These are phyloP conservation scores for Nymphalis io DNA, from an alignment of 1,140 invertebrate genomes.

Conservation along the genomic window DNA sequence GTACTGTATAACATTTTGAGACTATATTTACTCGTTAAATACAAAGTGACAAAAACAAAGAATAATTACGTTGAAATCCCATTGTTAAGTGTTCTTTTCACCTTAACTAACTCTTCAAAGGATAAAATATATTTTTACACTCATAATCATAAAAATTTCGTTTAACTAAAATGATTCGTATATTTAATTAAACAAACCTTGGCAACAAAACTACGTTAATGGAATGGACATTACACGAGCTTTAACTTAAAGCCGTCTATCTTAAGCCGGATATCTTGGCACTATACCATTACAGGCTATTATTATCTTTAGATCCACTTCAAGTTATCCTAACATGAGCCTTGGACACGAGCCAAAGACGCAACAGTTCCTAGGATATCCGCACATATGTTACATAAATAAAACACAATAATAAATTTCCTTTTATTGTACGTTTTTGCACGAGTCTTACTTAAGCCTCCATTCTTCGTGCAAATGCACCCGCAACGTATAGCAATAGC, in stretches of 20 bases:
- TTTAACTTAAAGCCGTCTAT: constrained; percentile 32
- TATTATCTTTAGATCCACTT: constrained; percentile 55
- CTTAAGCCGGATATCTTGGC: constrained; percentile 39
- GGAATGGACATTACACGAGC: constrained; percentile 29
- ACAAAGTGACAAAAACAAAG: too few relatives aligned
- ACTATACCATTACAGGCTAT: constrained; percentile 38
- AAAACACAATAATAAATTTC: constrained; percentile 32
- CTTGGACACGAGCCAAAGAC: constrained; percentile 57
- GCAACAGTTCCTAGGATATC: constrained; percentile 64
- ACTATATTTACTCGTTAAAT: too few relatives aligned
- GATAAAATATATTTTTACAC: too few relatives aligned
- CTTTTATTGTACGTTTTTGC: constrained; percentile 36
- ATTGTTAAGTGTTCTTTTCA: too few relatives aligned
- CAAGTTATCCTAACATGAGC: constrained; percentile 49
- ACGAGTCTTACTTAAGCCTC: constrained; percentile 28
- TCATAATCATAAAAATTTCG: too few relatives aligned
- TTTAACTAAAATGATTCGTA: neutral
- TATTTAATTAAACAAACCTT: constrained; percentile 15
- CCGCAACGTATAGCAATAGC: constrained; percentile 38
- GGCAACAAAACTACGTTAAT: constrained; percentile 38
- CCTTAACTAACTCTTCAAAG: too few relatives aligned
- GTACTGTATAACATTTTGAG: too few relatives aligned
- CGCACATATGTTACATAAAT: constrained; percentile 42
- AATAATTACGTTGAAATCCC: too few relatives aligned
- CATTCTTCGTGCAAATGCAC: constrained; percentile 46